Base-by-base conservation (phyloP, 37 sponge, comb jelly and placozoan genomes). In the Mnemiopsis leidyi region DNA sequence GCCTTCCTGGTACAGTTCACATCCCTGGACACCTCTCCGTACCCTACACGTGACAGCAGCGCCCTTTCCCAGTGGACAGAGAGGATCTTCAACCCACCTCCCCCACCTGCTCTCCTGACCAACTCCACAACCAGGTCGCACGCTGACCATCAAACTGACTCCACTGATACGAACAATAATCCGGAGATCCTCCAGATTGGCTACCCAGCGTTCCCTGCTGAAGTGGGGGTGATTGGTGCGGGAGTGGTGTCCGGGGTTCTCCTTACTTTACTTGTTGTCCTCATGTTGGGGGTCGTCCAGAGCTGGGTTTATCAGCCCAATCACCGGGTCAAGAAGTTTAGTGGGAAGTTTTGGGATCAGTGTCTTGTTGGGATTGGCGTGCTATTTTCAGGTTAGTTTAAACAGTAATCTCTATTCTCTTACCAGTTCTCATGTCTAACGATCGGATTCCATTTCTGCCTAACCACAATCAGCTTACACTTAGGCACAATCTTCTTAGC, bases 221-320 rank as follows among this genome's bases (percentile, higher is more conserved):
- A 69, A 25, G 73, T 69, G n/a, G 73, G 29, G n/a, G 24, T 69
- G 73, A 25, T 69, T 5, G n/a, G 2, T 5, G 73, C 73, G 7
- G 73, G 73, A 3, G 73, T 69, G 73, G 73, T 69, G 21, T 21
- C 73, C 9, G 73, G 73, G n/a, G 73, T 69, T 21, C 28, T 21
- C 24, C 73, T 69, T 1, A 69, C 73, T 25, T 1, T 69, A 5
- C n/a, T 69, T 5, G 73, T 28, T 2, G 28, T 69, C 28, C 28
- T 69, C 24, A 25, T 69, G 28, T 28, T 21, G 2, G 73, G 73
- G 2, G 28, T 69, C 2, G 73, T 69, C 2, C 73, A 69, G 28
- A 69, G 73, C 73, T 69, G 73, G 73, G n/a, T 69, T 21, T 5
- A 28, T 25, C 73, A 69, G 29, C 73, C 73, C 73, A 21, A 69